These are phyloP conservation scores for Mormyrops attenuatus DNA, from an alignment of 2,797 vertebrate genomes.

Conservation along the genomic window DNA sequence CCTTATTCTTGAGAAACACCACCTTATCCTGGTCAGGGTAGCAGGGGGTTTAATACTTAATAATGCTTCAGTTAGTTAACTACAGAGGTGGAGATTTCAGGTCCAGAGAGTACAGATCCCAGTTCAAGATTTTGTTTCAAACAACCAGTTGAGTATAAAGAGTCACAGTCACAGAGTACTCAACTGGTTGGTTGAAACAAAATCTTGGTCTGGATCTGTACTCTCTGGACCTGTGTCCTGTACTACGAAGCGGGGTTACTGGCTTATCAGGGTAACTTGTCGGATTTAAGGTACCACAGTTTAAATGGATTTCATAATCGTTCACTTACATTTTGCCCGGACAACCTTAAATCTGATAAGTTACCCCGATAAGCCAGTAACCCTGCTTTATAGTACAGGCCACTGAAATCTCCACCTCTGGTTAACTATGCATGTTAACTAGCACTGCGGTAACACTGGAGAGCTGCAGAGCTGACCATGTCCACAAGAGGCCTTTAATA, in stretches of 20 bases:
- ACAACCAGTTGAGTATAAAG: not conserved
- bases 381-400: too few species aligned
- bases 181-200: not conserved
- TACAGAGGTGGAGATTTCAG: not conserved
- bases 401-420: not conserved
- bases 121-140: not conserved
- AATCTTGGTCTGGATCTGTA: not conserved
- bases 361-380: too few species aligned
- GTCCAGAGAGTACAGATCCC: not conserved
- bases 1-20: not conserved
- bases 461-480: not conserved
- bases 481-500: not conserved
- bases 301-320: too few species aligned
- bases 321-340: too few species aligned
- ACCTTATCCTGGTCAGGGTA: not conserved
- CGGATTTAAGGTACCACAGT: too few species aligned
- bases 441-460: not conserved
- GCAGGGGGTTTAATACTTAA: not conserved
- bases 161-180: not conserved
- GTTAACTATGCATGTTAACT: not conserved
- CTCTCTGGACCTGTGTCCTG: not conserved
- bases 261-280: too few species aligned
- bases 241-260: too few species aligned
- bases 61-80: not conserved
- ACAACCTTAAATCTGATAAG: too few species aligned